These are phyloP conservation scores for Stomorhina lunata DNA, from an alignment of 2,888 invertebrate species.

Conservation along the genomic window DNA sequence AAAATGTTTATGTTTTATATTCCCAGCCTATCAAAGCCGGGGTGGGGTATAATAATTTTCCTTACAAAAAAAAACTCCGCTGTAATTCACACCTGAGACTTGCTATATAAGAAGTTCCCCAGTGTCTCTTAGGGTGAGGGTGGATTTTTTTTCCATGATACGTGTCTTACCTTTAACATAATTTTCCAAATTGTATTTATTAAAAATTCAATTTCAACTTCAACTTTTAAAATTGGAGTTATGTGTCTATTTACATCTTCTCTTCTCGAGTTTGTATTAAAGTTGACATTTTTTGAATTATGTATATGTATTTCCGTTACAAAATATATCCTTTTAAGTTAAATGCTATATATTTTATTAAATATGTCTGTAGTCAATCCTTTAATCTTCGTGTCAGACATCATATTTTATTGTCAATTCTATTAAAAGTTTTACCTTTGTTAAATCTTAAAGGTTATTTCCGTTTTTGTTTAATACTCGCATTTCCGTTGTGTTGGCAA, in stretches of 20 bases:
- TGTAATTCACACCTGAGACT: constrained; percentile 63
- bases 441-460: constrained; percentile 33
- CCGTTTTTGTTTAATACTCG: constrained; percentile 27
- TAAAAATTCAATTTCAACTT: constrained; percentile 57
- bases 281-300: constrained; percentile 52
- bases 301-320: constrained; percentile 36
- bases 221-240: neutral
- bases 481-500: constrained; percentile 46
- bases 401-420: constrained; percentile 44
- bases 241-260: neutral
- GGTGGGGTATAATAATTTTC: neutral
- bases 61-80: neutral
- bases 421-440: constrained; percentile 17
- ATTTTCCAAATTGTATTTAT: constrained; percentile 19
- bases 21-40: neutral
- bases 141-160: neutral
- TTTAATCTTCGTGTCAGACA: constrained; percentile 38
- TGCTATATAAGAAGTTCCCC: constrained; percentile 12
- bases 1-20: constrained; percentile 31
- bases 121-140: neutral
- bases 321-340: constrained; percentile 22
- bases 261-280: neutral
- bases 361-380: constrained; percentile 22
- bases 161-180: constrained; percentile 22
- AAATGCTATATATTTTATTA: neutral